Conservation (phyloP, 2,888 invertebrate genomes). For the Macaria notata region DNA sequence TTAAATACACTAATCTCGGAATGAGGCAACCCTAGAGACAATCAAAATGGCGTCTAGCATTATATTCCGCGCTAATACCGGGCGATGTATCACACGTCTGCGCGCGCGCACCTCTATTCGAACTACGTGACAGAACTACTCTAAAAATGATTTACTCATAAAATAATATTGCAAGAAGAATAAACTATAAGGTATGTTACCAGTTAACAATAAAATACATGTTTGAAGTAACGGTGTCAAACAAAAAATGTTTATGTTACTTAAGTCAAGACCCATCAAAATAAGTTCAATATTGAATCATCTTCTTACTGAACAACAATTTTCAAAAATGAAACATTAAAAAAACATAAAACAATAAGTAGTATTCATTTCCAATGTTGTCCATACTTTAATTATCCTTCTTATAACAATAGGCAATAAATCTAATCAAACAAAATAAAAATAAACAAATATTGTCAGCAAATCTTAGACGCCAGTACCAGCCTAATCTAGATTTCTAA, state of each 20-base stretch:
- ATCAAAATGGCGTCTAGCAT: conserved; percentile 8
- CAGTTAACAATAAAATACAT: neutral
- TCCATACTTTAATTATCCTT: no score
- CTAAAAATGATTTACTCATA: neutral
- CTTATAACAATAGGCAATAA: neutral
- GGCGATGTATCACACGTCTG: conserved; percentile 8
- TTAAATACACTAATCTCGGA: no score
- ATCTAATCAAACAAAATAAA: neutral
- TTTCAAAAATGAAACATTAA: neutral
- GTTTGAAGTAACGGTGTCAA: neutral
- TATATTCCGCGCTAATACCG: conserved; percentile 5
- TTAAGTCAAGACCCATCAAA: neutral
- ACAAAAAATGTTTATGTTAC: neutral
- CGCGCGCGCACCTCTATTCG: neutral
- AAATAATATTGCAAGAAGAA: neutral
- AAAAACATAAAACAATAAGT: neutral
- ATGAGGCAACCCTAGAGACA: conserved; percentile 1
- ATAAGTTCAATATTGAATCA: neutral
- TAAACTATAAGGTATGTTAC: neutral
- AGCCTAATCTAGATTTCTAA: conserved; percentile 40
- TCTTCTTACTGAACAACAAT: neutral
- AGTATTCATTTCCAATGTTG: no score
- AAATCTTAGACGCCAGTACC: no score
- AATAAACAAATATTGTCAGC: neutral
- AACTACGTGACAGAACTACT: neutral